Conservation (phyloP, 2,113 vertebrate species). For the Tragelaphus buxtoni region DNA sequence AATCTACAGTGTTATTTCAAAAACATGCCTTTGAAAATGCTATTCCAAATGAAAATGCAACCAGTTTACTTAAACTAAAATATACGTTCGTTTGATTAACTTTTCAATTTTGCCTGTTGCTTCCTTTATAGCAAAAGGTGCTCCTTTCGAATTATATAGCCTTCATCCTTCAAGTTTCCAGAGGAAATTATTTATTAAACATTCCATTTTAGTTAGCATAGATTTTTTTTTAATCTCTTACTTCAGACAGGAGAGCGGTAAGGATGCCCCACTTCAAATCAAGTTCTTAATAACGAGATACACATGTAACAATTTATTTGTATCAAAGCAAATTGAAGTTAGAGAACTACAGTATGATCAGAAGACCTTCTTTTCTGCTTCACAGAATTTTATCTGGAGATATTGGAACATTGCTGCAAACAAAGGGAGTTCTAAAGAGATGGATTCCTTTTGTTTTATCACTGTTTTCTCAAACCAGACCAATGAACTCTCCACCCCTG, state of each 20-base stretch:
- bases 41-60: slow-evolving; percentile 20
- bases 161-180: not conserved
- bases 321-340: not conserved
- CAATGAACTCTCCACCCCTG: not conserved
- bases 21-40: slow-evolving; percentile 1
- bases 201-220: not conserved
- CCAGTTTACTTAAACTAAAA: slow-evolving; percentile 38
- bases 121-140: not conserved
- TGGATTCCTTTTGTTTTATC: not conserved
- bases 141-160: slow-evolving; percentile 1
- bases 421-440: not conserved
- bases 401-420: not conserved
- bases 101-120: slow-evolving; percentile 6
- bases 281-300: not conserved
- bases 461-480: slow-evolving; percentile 32
- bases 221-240: not conserved
- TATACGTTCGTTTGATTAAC: not conserved
- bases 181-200: not conserved
- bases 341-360: not conserved
- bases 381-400: not conserved
- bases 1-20: not conserved
- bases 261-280: not conserved
- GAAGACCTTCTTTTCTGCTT: not conserved
- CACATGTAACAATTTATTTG: not conserved
- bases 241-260: not conserved